A percentile compares a stretch with the other conserved stretches of the same genome.
phyloP scores from a whole-genome alignment of 1,140 invertebrate genomes.

The Asobara japonica region DNA sequence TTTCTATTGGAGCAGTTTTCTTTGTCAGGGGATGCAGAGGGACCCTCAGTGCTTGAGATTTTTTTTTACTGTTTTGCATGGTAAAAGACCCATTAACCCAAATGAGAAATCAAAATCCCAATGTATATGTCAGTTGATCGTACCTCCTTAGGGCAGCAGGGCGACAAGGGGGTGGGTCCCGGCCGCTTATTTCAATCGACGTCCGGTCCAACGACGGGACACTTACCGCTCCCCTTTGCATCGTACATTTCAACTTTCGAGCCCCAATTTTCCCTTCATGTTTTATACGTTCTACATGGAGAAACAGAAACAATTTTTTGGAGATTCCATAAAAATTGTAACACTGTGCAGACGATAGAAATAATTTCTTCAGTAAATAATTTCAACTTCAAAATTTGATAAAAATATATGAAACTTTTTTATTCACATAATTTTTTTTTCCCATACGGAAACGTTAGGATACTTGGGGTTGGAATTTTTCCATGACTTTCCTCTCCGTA shows the following conservation, averaged over 20 bases:
- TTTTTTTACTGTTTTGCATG: not conserved
- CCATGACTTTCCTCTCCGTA: not conserved
- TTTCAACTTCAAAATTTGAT: too few relatives aligned
- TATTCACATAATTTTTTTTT: not conserved
- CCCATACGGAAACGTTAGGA: too few relatives aligned
- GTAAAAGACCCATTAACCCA: conserved; percentile 9
- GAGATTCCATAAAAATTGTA: too few relatives aligned
- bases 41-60: not conserved
- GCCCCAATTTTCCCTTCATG: not conserved
- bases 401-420: too few relatives aligned
- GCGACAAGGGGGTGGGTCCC: conserved; percentile 8
- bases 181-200: conserved; percentile 16
- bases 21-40: too few relatives aligned
- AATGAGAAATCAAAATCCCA: conserved; percentile 16
- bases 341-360: too few relatives aligned
- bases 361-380: too few relatives aligned
- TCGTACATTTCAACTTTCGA: not conserved
- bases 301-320: too few relatives aligned
- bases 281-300: too few relatives aligned
- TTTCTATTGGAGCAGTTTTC: not conserved
- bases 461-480: too few relatives aligned
- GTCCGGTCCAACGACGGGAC: conserved; percentile 6
- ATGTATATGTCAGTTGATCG: not conserved
- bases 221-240: not conserved
- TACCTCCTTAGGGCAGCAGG: not conserved